Evolutionary conservation across 2,797 vertebrate species (phyloP).

Genomic region (Nannoperca australis): DNA sequence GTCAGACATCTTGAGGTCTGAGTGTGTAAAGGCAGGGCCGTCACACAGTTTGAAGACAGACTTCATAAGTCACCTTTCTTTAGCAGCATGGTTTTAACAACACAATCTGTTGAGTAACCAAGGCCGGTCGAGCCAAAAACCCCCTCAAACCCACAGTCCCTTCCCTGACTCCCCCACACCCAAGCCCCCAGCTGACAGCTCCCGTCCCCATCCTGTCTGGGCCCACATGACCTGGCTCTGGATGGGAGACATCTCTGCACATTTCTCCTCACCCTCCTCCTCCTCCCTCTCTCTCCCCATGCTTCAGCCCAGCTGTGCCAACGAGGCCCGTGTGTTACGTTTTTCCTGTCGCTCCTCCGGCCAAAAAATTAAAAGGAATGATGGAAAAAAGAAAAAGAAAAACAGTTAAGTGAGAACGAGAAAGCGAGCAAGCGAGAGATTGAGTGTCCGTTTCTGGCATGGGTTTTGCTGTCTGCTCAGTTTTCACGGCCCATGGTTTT

Average conservation of each 20-base stretch:
- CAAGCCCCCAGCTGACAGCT: constrained; percentile 60
- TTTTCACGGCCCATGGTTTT: constrained; percentile 82
- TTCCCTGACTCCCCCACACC: constrained; percentile 44
- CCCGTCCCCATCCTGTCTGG: constrained; percentile 68
- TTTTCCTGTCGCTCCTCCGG: constrained; percentile 66
- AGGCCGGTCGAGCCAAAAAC: constrained; percentile 37
- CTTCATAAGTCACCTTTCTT: constrained; percentile 71
- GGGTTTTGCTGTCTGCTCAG: constrained; percentile 85
- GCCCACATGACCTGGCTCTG: constrained; percentile 61
- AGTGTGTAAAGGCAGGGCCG: constrained; percentile 41
- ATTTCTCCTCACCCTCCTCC: constrained; percentile 47
- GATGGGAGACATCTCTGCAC: constrained; percentile 59
- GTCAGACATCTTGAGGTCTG: constrained; percentile 64
- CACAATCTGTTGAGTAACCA: constrained; percentile 57
- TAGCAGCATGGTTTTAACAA: constrained; percentile 43
- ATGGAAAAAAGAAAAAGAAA: constrained; percentile 64
- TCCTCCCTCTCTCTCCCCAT: constrained; percentile 25
- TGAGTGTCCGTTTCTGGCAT: constrained; percentile 83
- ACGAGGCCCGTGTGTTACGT: constrained; percentile 61
- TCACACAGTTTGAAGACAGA: constrained; percentile 61
- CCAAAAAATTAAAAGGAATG: constrained; percentile 66
- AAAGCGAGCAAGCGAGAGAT: constrained; percentile 63
- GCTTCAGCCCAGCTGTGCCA: constrained; percentile 71
- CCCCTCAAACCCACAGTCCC: constrained; percentile 57
- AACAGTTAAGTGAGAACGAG: constrained; percentile 78